Conservation (phyloP, 2,797 vertebrate species). For the Thunnus albacares region DNA sequence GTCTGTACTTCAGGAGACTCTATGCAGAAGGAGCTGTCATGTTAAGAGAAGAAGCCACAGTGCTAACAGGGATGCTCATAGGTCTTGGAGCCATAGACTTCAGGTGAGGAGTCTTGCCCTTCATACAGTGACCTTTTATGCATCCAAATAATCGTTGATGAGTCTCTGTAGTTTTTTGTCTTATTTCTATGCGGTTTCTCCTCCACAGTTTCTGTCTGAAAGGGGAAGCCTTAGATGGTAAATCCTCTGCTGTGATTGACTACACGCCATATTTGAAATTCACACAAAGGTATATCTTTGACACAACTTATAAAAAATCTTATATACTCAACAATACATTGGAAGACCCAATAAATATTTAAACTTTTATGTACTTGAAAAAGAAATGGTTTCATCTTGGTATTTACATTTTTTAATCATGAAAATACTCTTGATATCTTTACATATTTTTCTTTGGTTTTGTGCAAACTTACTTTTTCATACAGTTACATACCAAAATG, state of each 20-base stretch:
- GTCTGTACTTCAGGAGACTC: constrained; percentile 86
- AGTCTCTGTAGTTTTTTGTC: neutral
- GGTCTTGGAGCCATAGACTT: constrained; percentile 98
- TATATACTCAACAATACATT: neutral
- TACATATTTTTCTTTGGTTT: too few species aligned
- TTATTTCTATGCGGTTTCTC: constrained; percentile 18
- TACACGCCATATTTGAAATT: constrained; percentile 99
- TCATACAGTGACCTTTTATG: neutral
- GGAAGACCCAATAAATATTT: neutral
- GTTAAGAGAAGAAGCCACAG: constrained; percentile 93
- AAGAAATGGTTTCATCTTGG: neutral
- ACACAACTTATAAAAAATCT: too few species aligned
- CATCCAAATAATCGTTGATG: neutral
- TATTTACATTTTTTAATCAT: neutral
- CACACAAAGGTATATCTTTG: constrained; percentile 89
- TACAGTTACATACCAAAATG: too few species aligned
- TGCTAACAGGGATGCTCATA: constrained; percentile 96
- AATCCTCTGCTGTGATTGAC: constrained; percentile 94
- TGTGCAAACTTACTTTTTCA: neutral
- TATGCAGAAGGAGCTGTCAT: constrained; percentile 96
- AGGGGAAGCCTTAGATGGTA: constrained; percentile 94
- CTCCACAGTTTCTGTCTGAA: constrained; percentile 94
- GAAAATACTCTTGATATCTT: neutral
- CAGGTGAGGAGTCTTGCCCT: constrained; percentile 83
- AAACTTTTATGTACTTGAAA: neutral